These are phyloP conservation scores for Drosophila sechellia DNA, from an alignment of 1,140 invertebrate species.

Conservation along the genomic window DNA sequence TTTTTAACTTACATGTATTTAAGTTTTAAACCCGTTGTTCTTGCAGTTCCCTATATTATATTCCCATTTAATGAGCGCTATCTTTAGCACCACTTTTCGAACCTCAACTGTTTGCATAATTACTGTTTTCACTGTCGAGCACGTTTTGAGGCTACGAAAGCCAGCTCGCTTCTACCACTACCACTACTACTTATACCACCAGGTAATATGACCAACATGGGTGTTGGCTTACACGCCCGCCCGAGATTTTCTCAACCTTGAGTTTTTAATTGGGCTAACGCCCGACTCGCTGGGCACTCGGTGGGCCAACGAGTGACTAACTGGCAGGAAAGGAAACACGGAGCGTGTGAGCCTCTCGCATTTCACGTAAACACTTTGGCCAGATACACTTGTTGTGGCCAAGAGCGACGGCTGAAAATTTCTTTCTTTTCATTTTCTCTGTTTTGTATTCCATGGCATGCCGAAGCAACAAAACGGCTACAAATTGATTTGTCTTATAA, in stretches of 20 bases:
- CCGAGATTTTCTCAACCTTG: constrained; percentile 74
- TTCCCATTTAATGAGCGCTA: neutral
- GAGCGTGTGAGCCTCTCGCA: constrained; percentile 58
- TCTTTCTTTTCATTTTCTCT: constrained; percentile 28
- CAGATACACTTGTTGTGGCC: constrained; percentile 35
- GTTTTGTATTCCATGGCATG: constrained; percentile 44
- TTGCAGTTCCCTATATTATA: neutral
- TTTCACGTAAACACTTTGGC: constrained; percentile 47
- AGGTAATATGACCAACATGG: constrained; percentile 22
- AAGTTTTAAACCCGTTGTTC: neutral
- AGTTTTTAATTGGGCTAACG: constrained; percentile 76
- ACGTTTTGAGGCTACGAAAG: constrained; percentile 72
- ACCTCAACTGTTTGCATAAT: constrained; percentile 41
- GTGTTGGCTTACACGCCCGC: constrained; percentile 54
- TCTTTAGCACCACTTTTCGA: neutral
- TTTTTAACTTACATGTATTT: too few species aligned
- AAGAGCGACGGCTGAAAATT: constrained; percentile 28
- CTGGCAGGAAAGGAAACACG: constrained; percentile 45
- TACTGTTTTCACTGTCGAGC: constrained; percentile 70
- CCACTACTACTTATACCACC: constrained; percentile 2
- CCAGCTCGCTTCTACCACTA: constrained; percentile 23
- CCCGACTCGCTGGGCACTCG: constrained; percentile 23
- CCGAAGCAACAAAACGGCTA: constrained; percentile 63
- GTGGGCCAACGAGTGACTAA: constrained; percentile 15
- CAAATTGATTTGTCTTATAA: constrained; percentile 78